A percentile compares a stretch with the other conserved stretches of the same genome.
These are phyloP conservation scores for Punctoribates punctum DNA, from an alignment of 2,888 invertebrate species.

Conservation along the genomic window DNA sequence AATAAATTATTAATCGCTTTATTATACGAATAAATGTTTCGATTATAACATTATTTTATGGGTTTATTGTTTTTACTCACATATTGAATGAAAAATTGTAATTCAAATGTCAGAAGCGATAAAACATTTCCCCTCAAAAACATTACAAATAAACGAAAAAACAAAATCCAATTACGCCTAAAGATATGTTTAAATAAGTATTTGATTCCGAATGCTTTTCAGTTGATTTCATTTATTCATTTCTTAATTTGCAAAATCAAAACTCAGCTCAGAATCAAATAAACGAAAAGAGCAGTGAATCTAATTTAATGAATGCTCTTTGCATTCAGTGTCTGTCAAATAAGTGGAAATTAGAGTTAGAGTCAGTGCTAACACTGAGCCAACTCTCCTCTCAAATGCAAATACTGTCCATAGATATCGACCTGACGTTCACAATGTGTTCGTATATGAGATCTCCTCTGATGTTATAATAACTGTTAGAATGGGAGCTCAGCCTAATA, in stretches of 20 bases:
- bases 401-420: background rate
- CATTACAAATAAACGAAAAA: background rate
- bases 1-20: background rate
- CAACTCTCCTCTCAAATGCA: background rate
- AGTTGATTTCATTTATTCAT: background rate
- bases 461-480: background rate
- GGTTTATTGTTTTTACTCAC: background rate
- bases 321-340: constrained; percentile 2
- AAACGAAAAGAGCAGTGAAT: background rate
- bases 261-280: background rate
- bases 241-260: background rate
- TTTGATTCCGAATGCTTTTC: background rate
- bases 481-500: background rate
- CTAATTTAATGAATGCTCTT: constrained; percentile 15
- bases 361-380: background rate
- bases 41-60: background rate
- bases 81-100: background rate
- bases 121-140: background rate
- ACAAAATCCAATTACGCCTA: background rate
- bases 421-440: background rate
- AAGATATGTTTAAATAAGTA: constrained; percentile 11
- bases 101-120: background rate
- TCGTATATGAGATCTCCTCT: background rate
- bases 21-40: background rate
- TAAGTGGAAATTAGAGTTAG: constrained; percentile 18